These are phyloP conservation scores for Xestia xanthographa DNA, from an alignment of 2,888 invertebrate species.

Conservation along the genomic window DNA sequence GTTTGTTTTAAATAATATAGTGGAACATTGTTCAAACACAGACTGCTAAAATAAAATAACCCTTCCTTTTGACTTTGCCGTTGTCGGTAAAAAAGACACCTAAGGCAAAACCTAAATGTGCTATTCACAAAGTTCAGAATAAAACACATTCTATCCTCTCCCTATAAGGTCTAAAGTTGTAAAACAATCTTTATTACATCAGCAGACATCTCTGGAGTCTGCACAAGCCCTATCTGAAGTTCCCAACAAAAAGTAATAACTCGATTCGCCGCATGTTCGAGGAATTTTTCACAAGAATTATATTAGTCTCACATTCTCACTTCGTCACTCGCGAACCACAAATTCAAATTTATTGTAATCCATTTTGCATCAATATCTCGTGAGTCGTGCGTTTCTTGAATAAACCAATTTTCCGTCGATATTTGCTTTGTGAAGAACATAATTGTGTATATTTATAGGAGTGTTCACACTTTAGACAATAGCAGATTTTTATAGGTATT, in stretches of 20 bases:
- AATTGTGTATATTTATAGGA: background rate
- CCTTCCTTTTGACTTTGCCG: too few relatives aligned
- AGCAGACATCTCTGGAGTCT: background rate
- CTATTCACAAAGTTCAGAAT: background rate
- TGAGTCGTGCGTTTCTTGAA: constrained; percentile 26
- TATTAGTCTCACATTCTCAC: constrained; percentile 23
- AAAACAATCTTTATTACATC: constrained; percentile 15
- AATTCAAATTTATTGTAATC: constrained; percentile 46
- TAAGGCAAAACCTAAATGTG: background rate
- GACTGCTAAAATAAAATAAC: too few relatives aligned
- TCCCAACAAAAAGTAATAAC: constrained; percentile 30
- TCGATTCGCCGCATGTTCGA: constrained; percentile 28
- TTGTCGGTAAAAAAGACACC: background rate
- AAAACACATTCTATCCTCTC: background rate
- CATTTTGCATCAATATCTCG: constrained; percentile 39
- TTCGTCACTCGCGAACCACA: constrained; percentile 21
- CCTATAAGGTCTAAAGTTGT: background rate
- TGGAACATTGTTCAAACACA: too few relatives aligned
- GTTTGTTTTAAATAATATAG: too few relatives aligned
- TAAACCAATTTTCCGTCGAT: constrained; percentile 44
- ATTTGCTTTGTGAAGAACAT: constrained; percentile 22
- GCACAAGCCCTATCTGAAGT: constrained; percentile 8
- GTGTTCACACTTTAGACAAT: background rate
- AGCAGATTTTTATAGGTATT: background rate
- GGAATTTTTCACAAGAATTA: constrained; percentile 30